A percentile compares a stretch with the other conserved stretches of the same genome.
These are phyloP conservation scores for Trachymyrmex septentrionalis DNA, from an alignment of 1,140 invertebrate species.

Conservation along the genomic window DNA sequence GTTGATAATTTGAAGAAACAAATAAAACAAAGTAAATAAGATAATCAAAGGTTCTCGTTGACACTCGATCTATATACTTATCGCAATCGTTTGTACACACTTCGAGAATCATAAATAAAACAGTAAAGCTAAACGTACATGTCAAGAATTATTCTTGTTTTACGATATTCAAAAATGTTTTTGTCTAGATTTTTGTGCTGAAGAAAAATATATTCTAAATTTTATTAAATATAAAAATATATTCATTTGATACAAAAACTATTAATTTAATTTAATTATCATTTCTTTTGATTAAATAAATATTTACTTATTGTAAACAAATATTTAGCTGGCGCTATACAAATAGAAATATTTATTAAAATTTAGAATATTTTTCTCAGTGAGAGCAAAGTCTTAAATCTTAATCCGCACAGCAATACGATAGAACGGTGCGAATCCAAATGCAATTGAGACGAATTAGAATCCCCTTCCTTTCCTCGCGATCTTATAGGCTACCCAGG, in stretches of 20 bases:
- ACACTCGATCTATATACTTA: background rate
- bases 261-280: too few relatives aligned
- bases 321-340: too few relatives aligned
- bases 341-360: too few relatives aligned
- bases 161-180: too few relatives aligned
- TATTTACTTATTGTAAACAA: too few relatives aligned
- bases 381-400: background rate
- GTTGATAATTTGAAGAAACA: too few relatives aligned
- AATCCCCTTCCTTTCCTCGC: background rate
- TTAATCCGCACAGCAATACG: background rate
- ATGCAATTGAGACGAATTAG: background rate
- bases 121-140: background rate
- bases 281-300: too few relatives aligned
- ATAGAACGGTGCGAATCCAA: background rate
- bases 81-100: background rate
- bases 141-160: background rate
- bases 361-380: too few relatives aligned
- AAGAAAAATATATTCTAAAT: too few relatives aligned
- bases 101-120: background rate
- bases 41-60: background rate
- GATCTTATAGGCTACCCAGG: background rate
- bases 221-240: too few relatives aligned
- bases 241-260: too few relatives aligned
- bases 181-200: too few relatives aligned
- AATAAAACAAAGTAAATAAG: background rate